Evolutionary conservation across 2,797 vertebrate species (phyloP).

Genomic region (Xerus rutilus): DNA sequence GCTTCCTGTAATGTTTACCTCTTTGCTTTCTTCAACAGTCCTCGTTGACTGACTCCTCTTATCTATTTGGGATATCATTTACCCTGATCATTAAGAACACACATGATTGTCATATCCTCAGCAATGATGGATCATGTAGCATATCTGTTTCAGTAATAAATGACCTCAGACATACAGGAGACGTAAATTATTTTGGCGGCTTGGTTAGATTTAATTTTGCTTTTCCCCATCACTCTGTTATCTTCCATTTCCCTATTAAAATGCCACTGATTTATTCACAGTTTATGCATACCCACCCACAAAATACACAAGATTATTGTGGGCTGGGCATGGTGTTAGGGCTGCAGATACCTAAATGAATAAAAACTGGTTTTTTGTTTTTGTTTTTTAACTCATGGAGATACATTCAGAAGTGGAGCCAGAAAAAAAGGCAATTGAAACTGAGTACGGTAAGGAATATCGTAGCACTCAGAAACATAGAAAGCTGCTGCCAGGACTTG

Average conservation of each 20-base stretch:
- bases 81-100: not conserved
- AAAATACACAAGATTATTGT: not conserved
- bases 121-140: not conserved
- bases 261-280: not conserved
- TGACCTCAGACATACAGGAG: not conserved
- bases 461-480: not conserved
- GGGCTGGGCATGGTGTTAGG: not conserved
- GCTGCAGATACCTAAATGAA: not conserved
- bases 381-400: not conserved
- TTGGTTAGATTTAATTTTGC: not conserved
- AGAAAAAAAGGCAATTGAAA: not conserved
- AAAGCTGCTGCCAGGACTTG: not conserved
- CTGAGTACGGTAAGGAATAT: not conserved
- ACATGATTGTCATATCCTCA: not conserved
- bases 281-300: not conserved
- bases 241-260: not conserved
- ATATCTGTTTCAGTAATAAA: slow-evolving; percentile 23
- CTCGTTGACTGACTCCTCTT: not conserved
- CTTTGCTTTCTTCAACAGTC: not conserved
- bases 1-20: not conserved
- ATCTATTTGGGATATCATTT: not conserved
- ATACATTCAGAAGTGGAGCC: not conserved
- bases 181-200: slow-evolving; percentile 4
- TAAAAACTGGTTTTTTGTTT: not conserved
- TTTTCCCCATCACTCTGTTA: not conserved